Evolutionary conservation across 2,888 invertebrate species (phyloP), one percentile per base, ranked within the genome.

Genomic region (Sipunculus nudus): DNA sequence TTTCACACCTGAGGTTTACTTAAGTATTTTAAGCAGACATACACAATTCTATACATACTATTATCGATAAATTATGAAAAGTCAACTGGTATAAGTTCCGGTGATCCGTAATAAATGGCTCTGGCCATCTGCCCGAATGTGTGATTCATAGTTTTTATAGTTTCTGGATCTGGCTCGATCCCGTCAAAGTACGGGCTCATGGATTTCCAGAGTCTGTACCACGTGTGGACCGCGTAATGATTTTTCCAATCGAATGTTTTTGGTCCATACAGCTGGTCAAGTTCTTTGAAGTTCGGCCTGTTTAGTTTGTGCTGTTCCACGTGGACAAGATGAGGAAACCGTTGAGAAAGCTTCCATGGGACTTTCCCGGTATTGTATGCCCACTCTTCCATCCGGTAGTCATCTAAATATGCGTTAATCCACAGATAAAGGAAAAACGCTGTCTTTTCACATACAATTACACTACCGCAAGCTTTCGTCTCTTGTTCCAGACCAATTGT

Each of bases 221-320:
- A 76, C 43, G 75, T 52, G 45, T 79, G 79, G 6, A 79, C 70
- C 6, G 77, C 77, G 54, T 75, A 75, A 57, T 74, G 72, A 10
- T 69, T 40, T 26, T 52, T 40, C 72, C 72, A 72, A 39, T 72
- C 48, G 32, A 63, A 71, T 5, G 63, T 40, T 3, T 50, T 50
- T 16, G 57, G 53, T 16, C 71, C 72, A 69, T 69, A 72, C 26
- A 72, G 57, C 35, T 59, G 21, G 31, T 67, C 60, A 23, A 72
- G 61, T 40, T 72, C 69, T 16, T 65, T 48, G 48, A 70, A 72
- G 53, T 72, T 72, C 8, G 72, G 72, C 25, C 61, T 35, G 41
- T 68, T 67, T 13, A 72, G 52, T 25, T 53, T 54, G 8, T 49
- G 47, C 35, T 63, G 45, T 28, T 71, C 69, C 40, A 72, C 52